Percentiles rank a stretch among this genome's conserved stretches.
Conservation (phyloP, 2,113 vertebrate species). For the Motacilla tschutschensis region DNA sequence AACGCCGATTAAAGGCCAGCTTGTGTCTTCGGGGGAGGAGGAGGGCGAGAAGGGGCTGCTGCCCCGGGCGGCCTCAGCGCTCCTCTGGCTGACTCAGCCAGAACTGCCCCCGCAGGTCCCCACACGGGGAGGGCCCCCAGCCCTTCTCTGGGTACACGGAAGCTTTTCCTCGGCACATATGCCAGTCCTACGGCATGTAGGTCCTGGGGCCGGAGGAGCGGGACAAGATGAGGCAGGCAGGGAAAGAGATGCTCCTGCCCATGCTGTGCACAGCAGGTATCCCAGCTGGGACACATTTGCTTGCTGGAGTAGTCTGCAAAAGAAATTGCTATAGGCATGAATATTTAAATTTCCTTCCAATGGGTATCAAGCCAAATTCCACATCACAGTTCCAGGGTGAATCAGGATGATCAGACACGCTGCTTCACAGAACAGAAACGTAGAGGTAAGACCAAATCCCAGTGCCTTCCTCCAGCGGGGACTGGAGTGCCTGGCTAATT, state of each 20-base stretch:
- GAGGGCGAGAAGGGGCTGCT: neutral
- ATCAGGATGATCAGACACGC: neutral
- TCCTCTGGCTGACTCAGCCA: neutral
- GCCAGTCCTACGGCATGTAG: fast-evolving
- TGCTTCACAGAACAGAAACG: conserved; percentile 1
- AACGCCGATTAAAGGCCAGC: neutral
- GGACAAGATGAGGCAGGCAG: neutral
- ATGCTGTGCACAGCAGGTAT: neutral
- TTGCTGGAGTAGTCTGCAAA: neutral
- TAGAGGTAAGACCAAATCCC: neutral
- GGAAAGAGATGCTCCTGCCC: neutral
- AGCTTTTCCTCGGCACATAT: neutral
- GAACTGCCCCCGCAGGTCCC: neutral
- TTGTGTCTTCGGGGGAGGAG: neutral
- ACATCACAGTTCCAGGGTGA: neutral
- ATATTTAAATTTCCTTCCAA: neutral
- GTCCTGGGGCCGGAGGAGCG: neutral
- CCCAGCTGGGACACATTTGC: neutral
- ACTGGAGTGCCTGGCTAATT: neutral
- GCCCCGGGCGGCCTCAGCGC: neutral
- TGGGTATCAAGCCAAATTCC: neutral
- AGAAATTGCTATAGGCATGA: neutral
- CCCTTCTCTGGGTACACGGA: neutral
- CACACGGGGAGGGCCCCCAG: neutral
- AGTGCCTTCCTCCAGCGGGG: neutral